phyloP scores from a whole-genome alignment of 2,113 vertebrate genomes.

The Daboia siamensis region DNA sequence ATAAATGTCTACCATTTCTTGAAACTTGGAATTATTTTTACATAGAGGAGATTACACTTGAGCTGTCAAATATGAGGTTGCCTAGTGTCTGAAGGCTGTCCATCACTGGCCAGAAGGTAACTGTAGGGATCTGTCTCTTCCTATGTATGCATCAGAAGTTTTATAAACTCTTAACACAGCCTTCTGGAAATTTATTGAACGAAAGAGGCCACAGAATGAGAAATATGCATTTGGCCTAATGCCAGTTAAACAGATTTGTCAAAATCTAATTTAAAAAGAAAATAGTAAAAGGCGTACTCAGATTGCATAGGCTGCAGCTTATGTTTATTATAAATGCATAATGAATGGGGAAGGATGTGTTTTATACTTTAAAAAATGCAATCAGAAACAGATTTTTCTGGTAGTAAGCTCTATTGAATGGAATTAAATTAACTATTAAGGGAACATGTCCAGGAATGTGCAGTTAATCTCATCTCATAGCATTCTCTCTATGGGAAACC shows the following conservation, averaged over 20 bases:
- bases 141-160: slow-evolving; percentile 40
- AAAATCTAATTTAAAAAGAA: not conserved
- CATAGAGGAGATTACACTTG: not conserved
- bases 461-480: not conserved
- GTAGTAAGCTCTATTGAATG: not conserved
- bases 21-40: not conserved
- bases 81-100: not conserved
- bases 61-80: not conserved
- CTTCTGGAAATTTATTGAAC: slow-evolving; percentile 35
- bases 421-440: not conserved
- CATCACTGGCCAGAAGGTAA: not conserved
- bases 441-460: not conserved
- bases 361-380: not conserved
- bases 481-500: not conserved
- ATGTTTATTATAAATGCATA: not conserved
- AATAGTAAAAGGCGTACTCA: fast-evolving
- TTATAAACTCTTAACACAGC: slow-evolving; percentile 33
- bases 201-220: slow-evolving; percentile 25
- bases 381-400: not conserved
- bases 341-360: not conserved
- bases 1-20: not conserved
- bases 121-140: slow-evolving; percentile 9
- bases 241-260: slow-evolving; percentile 33
- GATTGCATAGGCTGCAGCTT: not conserved
- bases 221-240: slow-evolving; percentile 40